phyloP scores from a whole-genome alignment of 1,140 invertebrate species.

The Aphaenogaster ashmeadi region DNA sequence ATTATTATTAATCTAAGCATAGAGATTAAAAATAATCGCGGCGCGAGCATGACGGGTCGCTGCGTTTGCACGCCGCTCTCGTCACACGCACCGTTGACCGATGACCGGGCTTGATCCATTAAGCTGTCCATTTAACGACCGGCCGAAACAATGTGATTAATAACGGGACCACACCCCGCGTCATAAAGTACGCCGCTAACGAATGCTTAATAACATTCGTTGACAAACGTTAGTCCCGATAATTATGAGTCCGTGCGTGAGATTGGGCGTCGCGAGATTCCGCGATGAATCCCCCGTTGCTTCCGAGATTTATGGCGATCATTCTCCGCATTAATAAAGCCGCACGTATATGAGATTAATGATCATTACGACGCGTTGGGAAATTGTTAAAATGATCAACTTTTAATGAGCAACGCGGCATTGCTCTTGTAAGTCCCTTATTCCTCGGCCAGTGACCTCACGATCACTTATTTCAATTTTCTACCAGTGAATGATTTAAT shows the following conservation, averaged over 20 bases:
- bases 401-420: neutral
- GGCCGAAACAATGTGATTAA: conserved; percentile 73
- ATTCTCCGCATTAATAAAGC: conserved; percentile 24
- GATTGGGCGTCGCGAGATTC: conserved; percentile 33
- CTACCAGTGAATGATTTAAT: neutral
- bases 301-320: conserved; percentile 54
- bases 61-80: conserved; percentile 18
- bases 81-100: conserved; percentile 67
- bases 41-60: neutral
- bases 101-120: conserved; percentile 67
- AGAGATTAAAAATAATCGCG: neutral
- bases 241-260: conserved; percentile 39
- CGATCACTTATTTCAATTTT: neutral
- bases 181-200: conserved; percentile 44
- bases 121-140: conserved; percentile 71
- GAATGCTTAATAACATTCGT: conserved; percentile 46
- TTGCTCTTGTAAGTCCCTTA: neutral
- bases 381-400: conserved; percentile 14
- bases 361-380: neutral
- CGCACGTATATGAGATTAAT: conserved; percentile 16
- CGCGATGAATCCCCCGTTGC: conserved; percentile 7
- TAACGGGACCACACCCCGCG: conserved; percentile 62
- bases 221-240: conserved; percentile 49
- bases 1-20: conserved; percentile 6
- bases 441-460: neutral